Base-by-base conservation (phyloP, 2,888 invertebrate species). In the Nemotelus pantherinus region DNA sequence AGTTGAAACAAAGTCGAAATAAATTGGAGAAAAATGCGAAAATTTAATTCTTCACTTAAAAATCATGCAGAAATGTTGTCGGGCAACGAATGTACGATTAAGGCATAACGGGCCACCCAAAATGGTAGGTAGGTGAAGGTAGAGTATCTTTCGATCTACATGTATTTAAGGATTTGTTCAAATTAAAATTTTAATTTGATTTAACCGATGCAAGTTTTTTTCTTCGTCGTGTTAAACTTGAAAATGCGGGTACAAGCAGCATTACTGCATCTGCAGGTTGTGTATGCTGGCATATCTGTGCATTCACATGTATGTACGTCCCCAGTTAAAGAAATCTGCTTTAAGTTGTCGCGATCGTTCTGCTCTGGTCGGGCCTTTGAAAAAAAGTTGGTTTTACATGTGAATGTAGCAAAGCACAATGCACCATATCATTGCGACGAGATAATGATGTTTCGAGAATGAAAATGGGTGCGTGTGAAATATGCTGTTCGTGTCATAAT, bases 71-170 rank as follows among this genome's bases (percentile, higher is more conserved):
- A 74, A 74, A 74, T 74, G 74, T 74, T 74, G 74, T 74, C 60
- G 43, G 48, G 60, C 57, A 25, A 47, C 45, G 44, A 55, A 41
- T 45, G 74, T 50, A 6, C 74, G 41, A 41, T 74, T 60, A 60
- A 74, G 74, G 74, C 41, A 74, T 74, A 48, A 74, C 74, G 47
- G 74, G 41, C 60, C 45, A 63, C 74, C 60, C 39, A 74, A 74
- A 63, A 74, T 74, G 74, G 74, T 74, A 74, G 74, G 74, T 74
- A 74, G 74, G 74, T 74, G 74, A 74, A 74, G 74, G 74, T 74
- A 74, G 63, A 50, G 74, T 60, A 74, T 74, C 70, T 53, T 39
- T 60, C 41, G 74, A 74, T 74, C 74, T 60, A 74, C 74, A 74
- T 74, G 74, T 45, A 63, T 74, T 74, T 74, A 74, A 74, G 74